phyloP scores from a whole-genome alignment of 1,140 invertebrate genomes.

The Brevipalpus yothersi region DNA sequence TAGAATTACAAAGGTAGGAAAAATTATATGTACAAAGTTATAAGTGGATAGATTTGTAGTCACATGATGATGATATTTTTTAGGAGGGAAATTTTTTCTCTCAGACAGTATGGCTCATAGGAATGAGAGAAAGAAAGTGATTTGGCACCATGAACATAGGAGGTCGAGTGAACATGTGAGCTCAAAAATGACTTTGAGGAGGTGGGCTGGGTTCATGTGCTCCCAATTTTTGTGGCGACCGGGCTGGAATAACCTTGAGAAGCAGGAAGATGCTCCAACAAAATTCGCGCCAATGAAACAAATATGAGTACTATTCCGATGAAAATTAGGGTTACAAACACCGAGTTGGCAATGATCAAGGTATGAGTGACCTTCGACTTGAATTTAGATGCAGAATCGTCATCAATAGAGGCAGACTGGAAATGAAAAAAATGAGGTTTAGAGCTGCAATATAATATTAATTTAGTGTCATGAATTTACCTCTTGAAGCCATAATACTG shows the following conservation, averaged over 20 bases:
- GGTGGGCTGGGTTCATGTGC: too few relatives aligned
- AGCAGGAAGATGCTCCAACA: background rate
- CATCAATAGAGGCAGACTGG: background rate
- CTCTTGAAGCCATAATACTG: slow-evolving; percentile 1
- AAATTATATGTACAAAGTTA: too few relatives aligned
- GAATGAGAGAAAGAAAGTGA: too few relatives aligned
- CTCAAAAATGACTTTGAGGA: too few relatives aligned
- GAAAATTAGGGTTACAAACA: background rate
- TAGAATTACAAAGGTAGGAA: too few relatives aligned
- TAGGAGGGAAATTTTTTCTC: too few relatives aligned
- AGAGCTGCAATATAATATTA: background rate
- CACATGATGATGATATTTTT: too few relatives aligned
- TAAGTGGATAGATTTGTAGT: too few relatives aligned
- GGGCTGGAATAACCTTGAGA: background rate
- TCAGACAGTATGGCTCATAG: too few relatives aligned
- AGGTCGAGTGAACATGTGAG: too few relatives aligned
- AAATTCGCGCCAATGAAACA: background rate
- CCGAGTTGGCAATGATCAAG: background rate
- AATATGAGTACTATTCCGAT: background rate
- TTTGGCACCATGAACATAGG: too few relatives aligned
- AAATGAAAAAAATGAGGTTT: background rate
- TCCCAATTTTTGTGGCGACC: background rate
- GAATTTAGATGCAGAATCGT: background rate
- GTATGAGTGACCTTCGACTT: background rate
- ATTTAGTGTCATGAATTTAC: background rate